Evolutionary conservation across 2,888 invertebrate genomes (phyloP).

Genomic region (Hypena proboscidalis): DNA sequence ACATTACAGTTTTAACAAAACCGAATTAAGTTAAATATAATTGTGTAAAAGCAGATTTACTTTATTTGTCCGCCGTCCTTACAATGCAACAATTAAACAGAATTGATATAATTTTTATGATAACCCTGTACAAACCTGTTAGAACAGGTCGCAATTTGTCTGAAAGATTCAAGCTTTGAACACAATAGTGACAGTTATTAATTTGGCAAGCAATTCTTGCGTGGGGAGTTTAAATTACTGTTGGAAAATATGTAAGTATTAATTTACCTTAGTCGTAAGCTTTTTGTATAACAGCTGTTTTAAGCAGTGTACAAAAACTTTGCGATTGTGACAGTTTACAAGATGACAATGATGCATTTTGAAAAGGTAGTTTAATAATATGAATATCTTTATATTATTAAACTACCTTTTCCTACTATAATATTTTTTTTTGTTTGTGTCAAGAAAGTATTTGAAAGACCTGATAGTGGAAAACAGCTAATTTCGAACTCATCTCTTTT

Average conservation of each 20-base stretch:
- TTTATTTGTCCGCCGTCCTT: not conserved
- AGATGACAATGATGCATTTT: too few species aligned
- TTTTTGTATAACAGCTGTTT: slow-evolving; percentile 1
- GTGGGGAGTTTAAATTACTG: slow-evolving; percentile 5
- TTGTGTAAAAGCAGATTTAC: too few species aligned
- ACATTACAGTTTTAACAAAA: too few species aligned
- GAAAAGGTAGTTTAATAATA: too few species aligned
- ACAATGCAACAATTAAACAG: slow-evolving; percentile 1
- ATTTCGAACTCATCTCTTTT: too few species aligned
- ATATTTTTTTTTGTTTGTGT: not conserved
- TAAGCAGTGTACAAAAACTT: not conserved
- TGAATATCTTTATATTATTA: not conserved
- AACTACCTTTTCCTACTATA: not conserved
- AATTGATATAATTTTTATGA: slow-evolving; percentile 9
- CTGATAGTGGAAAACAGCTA: too few species aligned
- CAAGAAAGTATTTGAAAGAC: too few species aligned
- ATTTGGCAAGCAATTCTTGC: slow-evolving; percentile 36
- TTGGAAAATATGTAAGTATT: not conserved
- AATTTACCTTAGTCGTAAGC: not conserved
- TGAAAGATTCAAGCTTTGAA: slow-evolving; percentile 32
- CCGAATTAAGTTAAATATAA: too few species aligned
- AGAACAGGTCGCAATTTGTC: slow-evolving; percentile 21
- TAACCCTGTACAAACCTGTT: slow-evolving; percentile 27
- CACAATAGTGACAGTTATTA: slow-evolving; percentile 35
- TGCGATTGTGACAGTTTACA: not conserved